These are phyloP conservation scores for Sanderia malayensis DNA, from an alignment of 30 jellyfish, hydroid and myxozoan genomes.

Conservation along the genomic window DNA sequence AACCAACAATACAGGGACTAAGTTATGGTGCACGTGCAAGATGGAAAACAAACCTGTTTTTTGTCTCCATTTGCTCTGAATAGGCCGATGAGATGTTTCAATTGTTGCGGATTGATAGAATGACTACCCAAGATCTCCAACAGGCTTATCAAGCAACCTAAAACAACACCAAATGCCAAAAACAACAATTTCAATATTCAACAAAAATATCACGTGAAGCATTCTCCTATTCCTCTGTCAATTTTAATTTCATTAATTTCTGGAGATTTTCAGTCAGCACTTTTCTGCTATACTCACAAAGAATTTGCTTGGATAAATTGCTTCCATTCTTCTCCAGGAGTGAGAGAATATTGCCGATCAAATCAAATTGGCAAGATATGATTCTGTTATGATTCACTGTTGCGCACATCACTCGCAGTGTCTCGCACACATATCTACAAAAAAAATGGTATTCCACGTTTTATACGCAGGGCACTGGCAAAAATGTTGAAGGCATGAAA, in stretches of 20 bases:
- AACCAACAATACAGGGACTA: no score
- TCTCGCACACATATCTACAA: constrained; percentile 79
- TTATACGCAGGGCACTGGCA: no score
- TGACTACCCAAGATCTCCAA: constrained; percentile 87
- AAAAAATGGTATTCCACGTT: no score
- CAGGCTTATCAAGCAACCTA: constrained; percentile 84
- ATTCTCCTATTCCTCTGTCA: no score
- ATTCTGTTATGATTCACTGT: constrained; percentile 79
- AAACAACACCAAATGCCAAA: no score
- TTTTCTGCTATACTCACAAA: constrained; percentile 54
- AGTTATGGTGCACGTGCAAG: no score
- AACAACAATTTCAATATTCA: no score
- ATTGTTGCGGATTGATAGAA: constrained; percentile 72
- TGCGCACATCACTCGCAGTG: constrained; percentile 86
- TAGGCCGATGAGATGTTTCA: constrained; percentile 72
- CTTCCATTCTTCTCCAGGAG: constrained; percentile 27
- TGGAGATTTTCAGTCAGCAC: no score
- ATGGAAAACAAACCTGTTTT: constrained; percentile 41
- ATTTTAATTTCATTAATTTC: no score
- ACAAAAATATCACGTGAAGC: no score
- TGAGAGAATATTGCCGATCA: constrained; percentile 47
- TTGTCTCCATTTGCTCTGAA: constrained; percentile 42
- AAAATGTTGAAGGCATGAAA: no score
- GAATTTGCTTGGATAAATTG: constrained; percentile 17
- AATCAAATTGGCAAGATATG: constrained; percentile 57